phyloP scores from a whole-genome alignment of 64 coral and sea anemone genomes.

The Anthopleura sola region DNA sequence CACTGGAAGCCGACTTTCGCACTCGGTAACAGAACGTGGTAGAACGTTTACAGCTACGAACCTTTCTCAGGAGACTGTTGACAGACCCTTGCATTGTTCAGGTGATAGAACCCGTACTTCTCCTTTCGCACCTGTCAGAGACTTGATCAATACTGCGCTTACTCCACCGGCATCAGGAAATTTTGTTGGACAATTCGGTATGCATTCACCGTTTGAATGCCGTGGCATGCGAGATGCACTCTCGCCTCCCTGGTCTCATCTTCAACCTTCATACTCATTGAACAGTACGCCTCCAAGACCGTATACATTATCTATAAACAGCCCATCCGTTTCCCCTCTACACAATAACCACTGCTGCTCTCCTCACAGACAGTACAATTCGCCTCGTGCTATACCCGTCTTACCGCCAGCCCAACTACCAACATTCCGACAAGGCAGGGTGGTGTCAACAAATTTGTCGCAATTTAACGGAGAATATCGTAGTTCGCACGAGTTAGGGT shows the following conservation, averaged over 20 bases:
- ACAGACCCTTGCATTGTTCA: not conserved
- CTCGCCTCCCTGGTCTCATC: constrained; percentile 44
- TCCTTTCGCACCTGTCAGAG: not conserved
- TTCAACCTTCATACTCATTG: constrained; percentile 30
- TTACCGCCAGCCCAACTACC: not conserved
- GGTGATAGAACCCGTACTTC: not conserved
- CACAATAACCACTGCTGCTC: not conserved
- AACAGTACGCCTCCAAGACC: constrained; percentile 29
- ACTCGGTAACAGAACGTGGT: not conserved
- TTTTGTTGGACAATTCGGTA: not conserved
- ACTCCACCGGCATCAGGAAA: not conserved
- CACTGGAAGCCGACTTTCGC: not conserved
- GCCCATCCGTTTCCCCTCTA: not conserved
- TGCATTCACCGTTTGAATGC: not conserved
- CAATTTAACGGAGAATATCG: not conserved
- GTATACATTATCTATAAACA: constrained; percentile 49
- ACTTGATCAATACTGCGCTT: not conserved
- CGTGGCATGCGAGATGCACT: not conserved
- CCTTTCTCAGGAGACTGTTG: not conserved
- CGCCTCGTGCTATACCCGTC: not conserved
- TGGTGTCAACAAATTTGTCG: not conserved
- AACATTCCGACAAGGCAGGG: not conserved
- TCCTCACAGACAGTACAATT: not conserved
- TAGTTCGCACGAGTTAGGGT: not conserved
- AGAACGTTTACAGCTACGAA: not conserved